These are phyloP conservation scores for Caenorhabditis virilis DNA, from an alignment of 2,888 invertebrate species.

Conservation along the genomic window DNA sequence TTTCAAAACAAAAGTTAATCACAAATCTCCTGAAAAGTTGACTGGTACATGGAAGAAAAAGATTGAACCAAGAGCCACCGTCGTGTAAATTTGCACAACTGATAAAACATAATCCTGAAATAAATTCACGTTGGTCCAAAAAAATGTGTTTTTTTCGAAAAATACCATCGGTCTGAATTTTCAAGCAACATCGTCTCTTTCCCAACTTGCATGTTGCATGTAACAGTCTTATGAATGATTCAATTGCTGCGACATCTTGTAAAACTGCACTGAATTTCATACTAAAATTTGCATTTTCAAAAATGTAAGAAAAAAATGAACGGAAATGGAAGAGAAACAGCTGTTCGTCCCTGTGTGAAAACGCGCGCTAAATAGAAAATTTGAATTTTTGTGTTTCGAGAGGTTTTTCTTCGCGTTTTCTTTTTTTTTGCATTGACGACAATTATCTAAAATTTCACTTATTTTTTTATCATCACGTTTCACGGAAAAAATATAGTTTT, in stretches of 20 bases:
- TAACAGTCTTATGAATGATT: slow-evolving; percentile 25
- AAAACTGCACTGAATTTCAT: slow-evolving; percentile 29
- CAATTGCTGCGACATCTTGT: slow-evolving; percentile 26
- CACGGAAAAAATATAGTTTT: too few relatives aligned
- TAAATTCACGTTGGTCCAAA: not conserved
- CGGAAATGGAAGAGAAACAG: too few relatives aligned
- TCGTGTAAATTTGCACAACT: slow-evolving; percentile 24
- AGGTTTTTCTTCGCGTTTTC: too few relatives aligned
- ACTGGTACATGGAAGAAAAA: slow-evolving; percentile 17
- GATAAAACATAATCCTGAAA: slow-evolving; percentile 17
- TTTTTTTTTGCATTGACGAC: too few relatives aligned
- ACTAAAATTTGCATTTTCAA: not conserved
- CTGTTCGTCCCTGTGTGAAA: too few relatives aligned
- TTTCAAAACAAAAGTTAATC: not conserved
- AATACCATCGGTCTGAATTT: slow-evolving; percentile 17
- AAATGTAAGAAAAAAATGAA: slow-evolving; percentile 1
- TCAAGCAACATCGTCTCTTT: slow-evolving; percentile 25
- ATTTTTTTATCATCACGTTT: too few relatives aligned
- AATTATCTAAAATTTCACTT: too few relatives aligned
- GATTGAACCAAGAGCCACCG: slow-evolving; percentile 26
- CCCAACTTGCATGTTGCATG: slow-evolving; percentile 18
- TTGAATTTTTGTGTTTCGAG: too few relatives aligned
- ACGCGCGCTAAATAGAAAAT: too few relatives aligned
- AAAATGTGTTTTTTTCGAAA: not conserved
- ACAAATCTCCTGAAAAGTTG: slow-evolving; percentile 26